phyloP scores from a whole-genome alignment of 2,797 vertebrate genomes.

The Crenichthys baileyi region DNA sequence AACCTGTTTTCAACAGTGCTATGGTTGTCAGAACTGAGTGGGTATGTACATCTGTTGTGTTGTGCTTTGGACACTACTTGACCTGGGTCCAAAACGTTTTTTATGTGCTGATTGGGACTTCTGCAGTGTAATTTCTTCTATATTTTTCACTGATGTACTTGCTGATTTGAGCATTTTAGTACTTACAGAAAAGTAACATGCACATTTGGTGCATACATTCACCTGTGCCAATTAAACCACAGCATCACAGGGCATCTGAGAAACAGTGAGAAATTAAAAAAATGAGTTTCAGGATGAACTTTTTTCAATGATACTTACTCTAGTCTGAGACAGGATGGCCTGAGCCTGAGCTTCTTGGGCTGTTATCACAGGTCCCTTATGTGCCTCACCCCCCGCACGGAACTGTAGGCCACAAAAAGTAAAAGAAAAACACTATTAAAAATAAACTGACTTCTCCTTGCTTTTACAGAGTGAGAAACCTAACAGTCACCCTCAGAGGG shows the following conservation, averaged over 20 bases:
- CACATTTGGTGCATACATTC: neutral
- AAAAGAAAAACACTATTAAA: conserved; percentile 41
- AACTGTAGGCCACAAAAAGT: conserved; percentile 82
- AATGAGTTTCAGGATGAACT: neutral
- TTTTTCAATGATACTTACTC: conserved; percentile 80
- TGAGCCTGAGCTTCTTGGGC: conserved; percentile 98
- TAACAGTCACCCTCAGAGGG: conserved; percentile 29
- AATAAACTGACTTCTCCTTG: conserved; percentile 37
- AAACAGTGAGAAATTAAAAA: neutral
- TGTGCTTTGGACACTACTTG: conserved; percentile 39
- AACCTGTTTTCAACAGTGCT: conserved; percentile 41
- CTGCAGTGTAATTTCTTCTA: conserved; percentile 6
- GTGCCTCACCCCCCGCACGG: conserved; percentile 91
- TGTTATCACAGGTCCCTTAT: conserved; percentile 92
- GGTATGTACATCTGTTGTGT: conserved; percentile 61
- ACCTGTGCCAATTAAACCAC: neutral
- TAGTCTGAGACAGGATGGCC: conserved; percentile 95
- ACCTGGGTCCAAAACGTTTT: conserved; percentile 35
- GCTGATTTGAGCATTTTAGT: neutral
- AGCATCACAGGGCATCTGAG: neutral
- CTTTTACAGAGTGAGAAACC: conserved; percentile 40
- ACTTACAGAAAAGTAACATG: neutral
- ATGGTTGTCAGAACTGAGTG: conserved; percentile 48
- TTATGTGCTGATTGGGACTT: conserved; percentile 17
- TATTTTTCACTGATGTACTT: neutral